Evolutionary conservation across 1,140 invertebrate genomes (phyloP).

Genomic region (Apolygus lucorum): DNA sequence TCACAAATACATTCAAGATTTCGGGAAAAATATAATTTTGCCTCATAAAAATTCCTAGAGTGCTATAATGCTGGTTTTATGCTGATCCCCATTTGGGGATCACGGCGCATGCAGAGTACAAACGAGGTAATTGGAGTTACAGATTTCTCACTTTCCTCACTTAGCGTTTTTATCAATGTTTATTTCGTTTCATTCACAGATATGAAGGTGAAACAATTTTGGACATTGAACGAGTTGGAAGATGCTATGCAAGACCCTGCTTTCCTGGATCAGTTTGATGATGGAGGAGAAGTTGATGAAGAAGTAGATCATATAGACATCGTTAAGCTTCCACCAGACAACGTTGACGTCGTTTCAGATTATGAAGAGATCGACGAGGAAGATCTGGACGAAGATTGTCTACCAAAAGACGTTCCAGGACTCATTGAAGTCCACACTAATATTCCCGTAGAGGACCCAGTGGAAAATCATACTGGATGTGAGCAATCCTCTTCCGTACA

Average conservation of each 20-base stretch:
- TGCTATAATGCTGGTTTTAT: constrained; percentile 16
- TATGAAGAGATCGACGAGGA: not conserved
- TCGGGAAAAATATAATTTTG: not conserved
- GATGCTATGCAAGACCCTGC: constrained; percentile 1
- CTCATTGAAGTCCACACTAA: too few relatives aligned
- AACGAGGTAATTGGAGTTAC: too few relatives aligned
- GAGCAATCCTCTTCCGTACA: too few relatives aligned
- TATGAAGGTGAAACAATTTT: constrained; percentile 16
- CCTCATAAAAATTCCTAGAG: not conserved
- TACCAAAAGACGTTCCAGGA: not conserved
- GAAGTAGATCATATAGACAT: not conserved
- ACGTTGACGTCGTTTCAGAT: not conserved
- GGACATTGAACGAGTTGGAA: constrained; percentile 4
- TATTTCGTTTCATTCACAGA: constrained; percentile 6
- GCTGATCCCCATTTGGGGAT: constrained; percentile 20
- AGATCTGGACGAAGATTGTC: not conserved
- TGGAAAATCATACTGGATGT: too few relatives aligned
- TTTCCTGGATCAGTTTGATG: constrained; percentile 8
- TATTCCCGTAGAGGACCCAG: not conserved
- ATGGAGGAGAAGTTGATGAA: not conserved
- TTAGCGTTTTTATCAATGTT: not conserved
- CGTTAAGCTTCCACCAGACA: not conserved
- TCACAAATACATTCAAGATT: constrained; percentile 5
- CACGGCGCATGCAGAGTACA: not conserved
- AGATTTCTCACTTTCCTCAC: not conserved